A percentile compares a stretch with the other conserved stretches of the same genome.
Conservation (phyloP, 2,888 invertebrate species). For the Quadriops clusia region DNA sequence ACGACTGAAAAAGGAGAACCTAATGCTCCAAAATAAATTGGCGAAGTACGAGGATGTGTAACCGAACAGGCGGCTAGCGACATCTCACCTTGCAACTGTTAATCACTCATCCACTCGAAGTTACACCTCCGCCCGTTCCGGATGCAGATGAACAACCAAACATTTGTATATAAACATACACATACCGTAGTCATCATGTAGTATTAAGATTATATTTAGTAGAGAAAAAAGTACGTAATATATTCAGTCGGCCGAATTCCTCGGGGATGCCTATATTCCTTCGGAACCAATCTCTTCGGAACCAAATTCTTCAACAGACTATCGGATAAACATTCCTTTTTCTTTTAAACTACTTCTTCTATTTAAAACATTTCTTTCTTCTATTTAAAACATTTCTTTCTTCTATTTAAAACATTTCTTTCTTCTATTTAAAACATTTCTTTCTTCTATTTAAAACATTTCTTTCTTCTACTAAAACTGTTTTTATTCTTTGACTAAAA, state of each 20-base stretch:
- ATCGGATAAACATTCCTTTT: too few relatives aligned
- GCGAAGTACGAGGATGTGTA: constrained; percentile 79
- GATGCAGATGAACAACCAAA: constrained; percentile 33
- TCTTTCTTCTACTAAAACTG: too few relatives aligned
- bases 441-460: too few relatives aligned
- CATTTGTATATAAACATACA: constrained; percentile 38
- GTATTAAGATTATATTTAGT: constrained; percentile 32
- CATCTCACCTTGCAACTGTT: constrained; percentile 21
- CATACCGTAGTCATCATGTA: constrained; percentile 37
- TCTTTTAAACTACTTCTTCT: too few relatives aligned
- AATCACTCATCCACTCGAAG: constrained; percentile 19
- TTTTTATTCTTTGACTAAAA: too few relatives aligned
- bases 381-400: too few relatives aligned
- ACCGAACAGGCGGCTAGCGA: constrained; percentile 27
- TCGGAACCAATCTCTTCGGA: too few relatives aligned
- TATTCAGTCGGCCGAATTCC: constrained; percentile 11
- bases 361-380: too few relatives aligned
- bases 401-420: too few relatives aligned
- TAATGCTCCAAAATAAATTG: constrained; percentile 78
- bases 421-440: too few relatives aligned
- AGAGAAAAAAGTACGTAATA: constrained; percentile 22
- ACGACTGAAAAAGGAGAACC: constrained; percentile 83
- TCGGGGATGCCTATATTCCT: constrained; percentile 1
- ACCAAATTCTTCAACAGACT: too few relatives aligned
- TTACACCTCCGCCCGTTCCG: constrained; percentile 3